phyloP scores from a whole-genome alignment of 30 jellyfish, hydroid and myxozoan genomes.

The Chrysaora quinquecirrha region DNA sequence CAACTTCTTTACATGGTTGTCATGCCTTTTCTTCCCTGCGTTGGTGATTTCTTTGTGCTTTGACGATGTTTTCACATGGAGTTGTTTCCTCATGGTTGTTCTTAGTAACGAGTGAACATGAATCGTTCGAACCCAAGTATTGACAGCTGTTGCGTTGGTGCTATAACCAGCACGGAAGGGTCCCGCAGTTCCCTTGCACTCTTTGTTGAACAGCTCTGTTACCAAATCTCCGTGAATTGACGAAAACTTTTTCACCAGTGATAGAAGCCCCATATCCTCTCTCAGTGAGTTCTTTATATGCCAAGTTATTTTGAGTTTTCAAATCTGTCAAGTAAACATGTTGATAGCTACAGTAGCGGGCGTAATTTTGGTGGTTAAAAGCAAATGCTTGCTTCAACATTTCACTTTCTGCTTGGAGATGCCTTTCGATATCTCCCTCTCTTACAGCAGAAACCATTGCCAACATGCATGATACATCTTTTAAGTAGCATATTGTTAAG shows the following conservation, averaged over 20 bases:
- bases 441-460: conserved; percentile 23
- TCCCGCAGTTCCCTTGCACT: conserved; percentile 28
- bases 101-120: conserved; percentile 6
- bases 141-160: conserved; percentile 17
- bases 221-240: conserved; percentile 29
- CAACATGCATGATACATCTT: conserved; percentile 15
- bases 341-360: conserved; percentile 36
- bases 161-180: conserved; percentile 33
- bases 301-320: not conserved
- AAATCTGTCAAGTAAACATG: conserved; percentile 25
- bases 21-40: conserved; percentile 6
- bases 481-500: conserved; percentile 12
- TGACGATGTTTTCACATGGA: conserved; percentile 11
- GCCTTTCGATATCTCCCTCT: conserved; percentile 31
- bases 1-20: conserved; percentile 6
- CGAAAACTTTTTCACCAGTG: conserved; percentile 22
- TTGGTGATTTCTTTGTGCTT: conserved; percentile 5
- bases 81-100: conserved; percentile 15
- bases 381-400: conserved; percentile 30
- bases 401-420: conserved; percentile 27
- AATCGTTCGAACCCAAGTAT: conserved; percentile 11
- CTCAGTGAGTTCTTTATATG: not conserved
- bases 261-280: conserved; percentile 14
- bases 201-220: conserved; percentile 31
- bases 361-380: conserved; percentile 32